Evolutionary conservation across 2,797 vertebrate genomes (phyloP), one percentile per base, ranked within the genome.

Genomic region (Picus viridis): DNA sequence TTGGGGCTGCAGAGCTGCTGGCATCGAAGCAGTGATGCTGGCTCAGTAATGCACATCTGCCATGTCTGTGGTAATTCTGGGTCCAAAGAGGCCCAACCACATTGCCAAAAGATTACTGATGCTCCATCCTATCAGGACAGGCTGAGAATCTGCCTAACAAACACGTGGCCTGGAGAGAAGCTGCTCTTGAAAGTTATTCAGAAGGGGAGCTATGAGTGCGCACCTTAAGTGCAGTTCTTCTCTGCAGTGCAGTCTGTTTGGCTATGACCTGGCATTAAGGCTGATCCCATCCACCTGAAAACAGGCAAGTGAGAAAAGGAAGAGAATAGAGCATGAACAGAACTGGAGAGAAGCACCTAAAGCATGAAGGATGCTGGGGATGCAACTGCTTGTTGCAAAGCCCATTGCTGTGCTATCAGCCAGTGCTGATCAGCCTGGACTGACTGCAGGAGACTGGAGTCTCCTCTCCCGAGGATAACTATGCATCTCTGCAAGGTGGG

Each of bases 401-500:
- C n/a, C 56, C 51, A 9, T 24, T 24, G 47, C 54, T 83, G 41
- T 77, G 30, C 70, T 73, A 39, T 39, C 39, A 54, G 53, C 7
- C 26, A 34, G 39, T 11, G 20, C 68, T 64, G 77, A 12, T 36
- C 32, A 73, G 65, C 34, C 27, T 12, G 39, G 9, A 45, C 34
- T 70, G 24, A 15, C 30, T 32, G 53, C 16, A 83, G 62, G 71
- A 85, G n/a, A 29, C 29, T 86, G 27, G 24, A 32, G 79, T n/a
- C 9, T 14, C 27, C 36, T 15, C 2, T 27, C 73, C 47, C 58
- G 22, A 81, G 53, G 13, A 65, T 64, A 90, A 58, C 26, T 16
- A 36, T 8, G 5, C 0, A 0, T 16, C 43, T 57, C n/a, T 47
- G 70, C 72, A 76, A 57, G 30, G 24, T 34, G 15, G 14, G 27